These are phyloP conservation scores for Nudaria mundana DNA, from an alignment of 2,888 invertebrate species.

Conservation along the genomic window DNA sequence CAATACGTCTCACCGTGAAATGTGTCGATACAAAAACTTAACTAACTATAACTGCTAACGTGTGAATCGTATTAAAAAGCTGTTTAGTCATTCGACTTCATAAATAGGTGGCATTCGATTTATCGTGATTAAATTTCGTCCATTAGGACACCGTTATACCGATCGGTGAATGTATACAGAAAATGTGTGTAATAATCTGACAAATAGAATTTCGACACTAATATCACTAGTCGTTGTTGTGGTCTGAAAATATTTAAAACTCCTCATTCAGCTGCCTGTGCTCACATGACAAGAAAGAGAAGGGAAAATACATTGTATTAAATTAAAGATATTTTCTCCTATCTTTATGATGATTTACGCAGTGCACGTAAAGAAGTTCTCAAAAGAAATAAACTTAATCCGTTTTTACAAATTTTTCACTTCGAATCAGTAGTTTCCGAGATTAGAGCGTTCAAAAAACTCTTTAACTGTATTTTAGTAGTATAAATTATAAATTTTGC, in stretches of 20 bases:
- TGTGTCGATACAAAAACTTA: conserved; percentile 79
- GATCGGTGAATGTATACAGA: conserved; percentile 61
- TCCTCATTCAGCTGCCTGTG: conserved; percentile 5
- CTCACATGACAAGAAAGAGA: conserved; percentile 2
- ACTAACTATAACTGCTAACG: conserved; percentile 79
- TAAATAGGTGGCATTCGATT: conserved; percentile 80
- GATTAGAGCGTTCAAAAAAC: too few relatives aligned
- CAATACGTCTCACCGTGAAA: conserved; percentile 79
- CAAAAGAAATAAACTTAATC: too few relatives aligned
- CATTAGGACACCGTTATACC: conserved; percentile 74
- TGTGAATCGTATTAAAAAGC: conserved; percentile 81
- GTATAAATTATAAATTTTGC: too few relatives aligned
- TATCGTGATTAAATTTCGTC: conserved; percentile 80
- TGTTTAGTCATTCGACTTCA: conserved; percentile 79
- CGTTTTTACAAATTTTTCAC: too few relatives aligned
- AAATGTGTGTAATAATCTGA: conserved; percentile 68
- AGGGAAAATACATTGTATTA: too few relatives aligned
- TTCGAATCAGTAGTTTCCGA: too few relatives aligned
- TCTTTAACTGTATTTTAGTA: too few relatives aligned
- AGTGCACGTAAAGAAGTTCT: too few relatives aligned
- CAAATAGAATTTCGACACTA: conserved; percentile 61
- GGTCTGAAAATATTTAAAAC: conserved; percentile 41
- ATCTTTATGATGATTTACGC: too few relatives aligned
- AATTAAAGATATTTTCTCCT: too few relatives aligned
- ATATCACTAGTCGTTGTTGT: conserved; percentile 42